Evolutionary conservation across 2,888 invertebrate genomes (phyloP).

Genomic region (Ophioninae sp.): DNA sequence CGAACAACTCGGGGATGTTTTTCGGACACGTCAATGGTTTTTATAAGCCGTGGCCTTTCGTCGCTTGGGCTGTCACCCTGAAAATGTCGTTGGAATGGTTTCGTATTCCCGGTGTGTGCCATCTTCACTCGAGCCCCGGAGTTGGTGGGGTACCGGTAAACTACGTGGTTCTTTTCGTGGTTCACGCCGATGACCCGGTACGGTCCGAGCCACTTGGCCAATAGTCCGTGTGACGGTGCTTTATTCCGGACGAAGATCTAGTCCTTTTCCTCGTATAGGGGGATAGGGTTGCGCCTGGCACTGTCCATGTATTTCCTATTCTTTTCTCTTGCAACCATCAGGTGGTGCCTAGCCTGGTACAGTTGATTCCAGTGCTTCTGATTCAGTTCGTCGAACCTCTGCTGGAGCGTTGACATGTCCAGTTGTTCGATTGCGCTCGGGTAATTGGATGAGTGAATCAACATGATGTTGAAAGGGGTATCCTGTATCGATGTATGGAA

Average conservation of each 20-base stretch:
- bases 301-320: constrained; percentile 12
- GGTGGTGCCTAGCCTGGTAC: constrained; percentile 11
- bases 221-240: constrained; percentile 19
- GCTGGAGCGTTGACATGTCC: constrained; percentile 21
- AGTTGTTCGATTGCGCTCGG: constrained; percentile 16
- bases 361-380: constrained; percentile 20
- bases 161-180: too few species aligned
- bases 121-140: too few species aligned
- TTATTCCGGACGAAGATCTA: constrained; percentile 19
- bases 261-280: constrained; percentile 15
- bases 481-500: constrained; percentile 29
- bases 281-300: constrained; percentile 17
- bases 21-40: constrained; percentile 3
- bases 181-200: too few species aligned
- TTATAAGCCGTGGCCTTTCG: too few species aligned
- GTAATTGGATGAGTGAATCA: constrained; percentile 18
- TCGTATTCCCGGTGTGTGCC: too few species aligned
- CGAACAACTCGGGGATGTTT: neutral
- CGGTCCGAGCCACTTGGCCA: constrained; percentile 13
- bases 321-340: constrained; percentile 13
- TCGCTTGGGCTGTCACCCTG: too few species aligned
- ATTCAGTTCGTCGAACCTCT: constrained; percentile 21
- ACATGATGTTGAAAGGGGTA: constrained; percentile 35
- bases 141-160: too few species aligned
- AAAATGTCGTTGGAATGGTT: too few species aligned